Percentiles rank a stretch among this genome's conserved stretches.
Evolutionary conservation across 2,888 invertebrate genomes (phyloP).

Genomic region (Dryobotodes eremita): DNA sequence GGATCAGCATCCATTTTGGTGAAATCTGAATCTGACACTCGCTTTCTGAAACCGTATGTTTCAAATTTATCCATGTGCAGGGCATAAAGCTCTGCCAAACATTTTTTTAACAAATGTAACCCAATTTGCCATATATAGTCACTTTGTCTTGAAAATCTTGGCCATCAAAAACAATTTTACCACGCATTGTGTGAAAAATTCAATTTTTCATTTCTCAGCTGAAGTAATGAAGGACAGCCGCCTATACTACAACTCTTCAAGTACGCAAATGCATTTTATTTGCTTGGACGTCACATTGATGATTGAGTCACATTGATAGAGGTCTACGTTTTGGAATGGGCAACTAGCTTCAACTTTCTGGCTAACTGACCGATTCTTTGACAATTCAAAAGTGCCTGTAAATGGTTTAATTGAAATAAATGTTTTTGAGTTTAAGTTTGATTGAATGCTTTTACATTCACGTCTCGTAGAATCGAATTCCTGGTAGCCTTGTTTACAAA

Average conservation of each 20-base stretch:
- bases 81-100: background rate
- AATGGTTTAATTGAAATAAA: no score
- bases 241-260: background rate
- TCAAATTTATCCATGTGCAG: background rate
- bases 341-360: no score
- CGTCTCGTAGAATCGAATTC: constrained; percentile 1
- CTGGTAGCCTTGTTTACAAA: constrained; percentile 5
- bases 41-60: background rate
- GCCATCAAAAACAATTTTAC: background rate
- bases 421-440: no score
- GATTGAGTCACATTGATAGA: no score
- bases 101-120: background rate
- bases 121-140: background rate
- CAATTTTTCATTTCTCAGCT: background rate
- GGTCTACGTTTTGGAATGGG: no score
- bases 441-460: constrained; percentile 20
- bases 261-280: constrained; percentile 12
- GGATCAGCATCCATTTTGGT: constrained; percentile 3
- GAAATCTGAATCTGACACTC: background rate
- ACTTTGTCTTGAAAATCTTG: background rate
- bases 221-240: background rate
- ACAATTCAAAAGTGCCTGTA: no score
- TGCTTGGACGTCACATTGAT: background rate
- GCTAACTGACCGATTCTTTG: no score
- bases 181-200: background rate